Percentiles rank a stretch among this genome's conserved stretches.
These are phyloP conservation scores for Carettochelys insculpta DNA, from an alignment of 2,113 vertebrate genomes.

Conservation along the genomic window DNA sequence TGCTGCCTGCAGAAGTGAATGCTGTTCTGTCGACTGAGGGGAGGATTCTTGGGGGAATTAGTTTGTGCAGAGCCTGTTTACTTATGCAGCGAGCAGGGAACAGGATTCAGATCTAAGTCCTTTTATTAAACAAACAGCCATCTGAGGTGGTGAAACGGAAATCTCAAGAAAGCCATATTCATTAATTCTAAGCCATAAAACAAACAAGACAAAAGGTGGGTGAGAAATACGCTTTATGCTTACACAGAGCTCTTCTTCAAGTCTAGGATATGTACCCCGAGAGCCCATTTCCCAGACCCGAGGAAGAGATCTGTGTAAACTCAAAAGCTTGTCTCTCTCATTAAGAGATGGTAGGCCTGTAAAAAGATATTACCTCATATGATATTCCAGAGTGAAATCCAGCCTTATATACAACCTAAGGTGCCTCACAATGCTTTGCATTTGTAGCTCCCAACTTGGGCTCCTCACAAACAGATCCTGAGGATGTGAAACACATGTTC, in stretches of 20 bases:
- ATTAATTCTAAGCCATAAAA: background rate
- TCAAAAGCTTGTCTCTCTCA: background rate
- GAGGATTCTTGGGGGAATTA: background rate
- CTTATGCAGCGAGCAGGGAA: background rate
- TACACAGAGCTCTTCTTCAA: background rate
- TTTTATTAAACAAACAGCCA: background rate
- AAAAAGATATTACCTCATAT: background rate
- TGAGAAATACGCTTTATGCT: background rate
- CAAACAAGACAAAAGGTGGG: background rate
- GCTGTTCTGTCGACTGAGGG: background rate
- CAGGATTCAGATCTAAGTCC: background rate
- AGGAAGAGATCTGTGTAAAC: background rate
- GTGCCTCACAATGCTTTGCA: background rate
- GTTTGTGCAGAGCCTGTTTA: background rate
- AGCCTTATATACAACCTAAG: background rate
- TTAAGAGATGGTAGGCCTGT: background rate
- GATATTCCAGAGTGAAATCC: background rate
- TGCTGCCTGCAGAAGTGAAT: background rate
- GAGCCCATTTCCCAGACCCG: background rate
- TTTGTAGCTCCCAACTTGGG: background rate
- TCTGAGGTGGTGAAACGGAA: background rate
- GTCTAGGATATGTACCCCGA: background rate
- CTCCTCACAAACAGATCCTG: background rate
- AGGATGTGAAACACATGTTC: no score
- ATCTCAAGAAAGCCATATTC: background rate